Base-by-base conservation (phyloP, 2,113 vertebrate species). In the Gymnogyps californianus region DNA sequence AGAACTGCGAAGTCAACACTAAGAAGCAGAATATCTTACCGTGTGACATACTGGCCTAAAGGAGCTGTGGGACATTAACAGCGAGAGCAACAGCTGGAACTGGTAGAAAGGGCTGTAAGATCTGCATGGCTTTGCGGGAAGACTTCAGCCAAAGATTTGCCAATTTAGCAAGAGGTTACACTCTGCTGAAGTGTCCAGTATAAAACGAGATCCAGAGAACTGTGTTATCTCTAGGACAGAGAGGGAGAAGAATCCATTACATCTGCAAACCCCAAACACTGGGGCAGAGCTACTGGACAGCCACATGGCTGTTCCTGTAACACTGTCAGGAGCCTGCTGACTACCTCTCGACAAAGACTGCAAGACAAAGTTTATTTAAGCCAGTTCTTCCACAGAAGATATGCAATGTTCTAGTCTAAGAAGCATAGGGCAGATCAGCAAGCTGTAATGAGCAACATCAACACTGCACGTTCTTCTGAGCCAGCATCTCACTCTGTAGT, bases 391-490 rank as follows among this genome's bases (percentile, higher is more conserved):
- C 46, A 58, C 22, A 71, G 81, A 54, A 80, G 24, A 36, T 18
- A 10, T 0, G 5, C 40, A 11, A 0, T 9, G 16, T 16, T 80
- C 32, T 18, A 31, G 22, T 8, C 67, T 34, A 25, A 64, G 12
- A 6, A 57, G 54, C 26, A 34, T 1, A 87, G 47, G 36, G 13
- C 6, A 62, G 40, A 49, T 54, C 28, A 85, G 36, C n/a, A 82
- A 65, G 34, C 25, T 55, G 16, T 16, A 61, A 83, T 2, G 16
- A 40, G 29, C 26, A 64, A 61, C 16, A 47, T 12, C 38, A 92
- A 47, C 34, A n/a, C 0, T 20, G 26, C 6, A 7, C 5, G 9
- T 29, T 66, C n/a, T 64, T 93, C 59, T 70, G 79, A 78, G 59
- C 29, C 77, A 93, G 38, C 18, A 34, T 22, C 16, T 62, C 3